Percentiles rank a stretch among this genome's conserved stretches.
Conservation (phyloP, 2,888 invertebrate genomes). For the Frankliniella fusca region DNA sequence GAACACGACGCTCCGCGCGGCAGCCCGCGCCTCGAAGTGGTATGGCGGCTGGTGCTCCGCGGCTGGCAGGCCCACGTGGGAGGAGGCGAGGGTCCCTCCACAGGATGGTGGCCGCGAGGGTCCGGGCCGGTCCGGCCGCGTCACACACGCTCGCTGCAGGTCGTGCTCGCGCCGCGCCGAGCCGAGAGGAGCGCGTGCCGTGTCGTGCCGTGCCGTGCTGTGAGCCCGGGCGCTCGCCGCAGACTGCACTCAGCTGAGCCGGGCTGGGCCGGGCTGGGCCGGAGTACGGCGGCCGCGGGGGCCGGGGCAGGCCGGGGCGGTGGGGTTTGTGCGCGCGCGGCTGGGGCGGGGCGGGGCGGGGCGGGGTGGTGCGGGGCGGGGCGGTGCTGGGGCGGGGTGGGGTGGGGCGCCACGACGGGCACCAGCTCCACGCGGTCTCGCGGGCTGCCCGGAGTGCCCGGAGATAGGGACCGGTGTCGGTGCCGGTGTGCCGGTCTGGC, state of each 20-base stretch:
- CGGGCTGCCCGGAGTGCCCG: too few relatives aligned
- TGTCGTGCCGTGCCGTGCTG: not conserved
- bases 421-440: constrained; percentile 14
- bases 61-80: not conserved
- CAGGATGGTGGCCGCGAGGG: not conserved
- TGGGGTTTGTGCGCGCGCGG: not conserved
- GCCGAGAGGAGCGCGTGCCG: not conserved
- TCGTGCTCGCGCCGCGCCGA: not conserved
- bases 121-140: not conserved
- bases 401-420: not conserved
- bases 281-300: not conserved
- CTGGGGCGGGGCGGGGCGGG: not conserved
- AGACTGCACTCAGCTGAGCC: constrained; percentile 13
- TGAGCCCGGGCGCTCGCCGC: not conserved
- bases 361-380: not conserved
- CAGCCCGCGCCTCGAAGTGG: too few relatives aligned
- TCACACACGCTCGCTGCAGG: not conserved
- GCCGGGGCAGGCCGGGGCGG: constrained; percentile 2
- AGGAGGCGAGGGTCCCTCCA: not conserved
- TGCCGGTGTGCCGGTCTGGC: too few relatives aligned
- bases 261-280: not conserved
- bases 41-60: too few relatives aligned
- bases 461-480: too few relatives aligned
- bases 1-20: too few relatives aligned
- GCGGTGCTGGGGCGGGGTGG: not conserved